Conservation (phyloP, 2,113 vertebrate genomes). For the Phycodurus eques region DNA sequence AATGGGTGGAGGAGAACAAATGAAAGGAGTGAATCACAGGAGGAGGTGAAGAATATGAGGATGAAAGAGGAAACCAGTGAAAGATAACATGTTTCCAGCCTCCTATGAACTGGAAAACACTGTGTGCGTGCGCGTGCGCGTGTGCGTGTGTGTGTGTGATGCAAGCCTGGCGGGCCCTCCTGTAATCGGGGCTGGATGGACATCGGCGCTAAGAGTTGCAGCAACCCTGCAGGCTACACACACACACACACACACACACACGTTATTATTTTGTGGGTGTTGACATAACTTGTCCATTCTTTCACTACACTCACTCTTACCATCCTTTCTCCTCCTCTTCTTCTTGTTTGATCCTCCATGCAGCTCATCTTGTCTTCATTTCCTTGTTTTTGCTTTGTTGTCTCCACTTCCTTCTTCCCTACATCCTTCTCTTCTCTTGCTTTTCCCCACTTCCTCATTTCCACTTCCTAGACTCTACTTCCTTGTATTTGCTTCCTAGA, state of each 20-base stretch:
- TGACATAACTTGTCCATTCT: constrained; percentile 33
- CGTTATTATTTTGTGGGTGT: constrained; percentile 46
- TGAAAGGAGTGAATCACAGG: not conserved
- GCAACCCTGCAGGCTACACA: constrained; percentile 51
- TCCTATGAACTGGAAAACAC: constrained; percentile 27
- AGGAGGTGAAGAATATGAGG: not conserved
- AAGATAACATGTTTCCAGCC: constrained; percentile 47
- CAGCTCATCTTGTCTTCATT: not conserved
- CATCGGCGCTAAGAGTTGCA: constrained; percentile 59
- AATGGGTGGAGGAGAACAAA: not conserved
- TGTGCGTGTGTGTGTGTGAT: constrained; percentile 28
- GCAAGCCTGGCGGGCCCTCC: constrained; percentile 50
- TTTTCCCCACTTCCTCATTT: too few species aligned
- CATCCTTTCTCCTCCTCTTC: not conserved
- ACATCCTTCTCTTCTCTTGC: too few species aligned
- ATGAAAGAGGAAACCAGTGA: not conserved
- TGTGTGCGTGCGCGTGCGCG: constrained; percentile 6
- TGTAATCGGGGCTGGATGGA: constrained; percentile 63
- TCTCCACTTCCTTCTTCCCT: not conserved
- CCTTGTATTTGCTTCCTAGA: too few species aligned
- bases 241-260: constrained; percentile 35
- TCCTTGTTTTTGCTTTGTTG: not conserved
- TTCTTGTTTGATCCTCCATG: not conserved
- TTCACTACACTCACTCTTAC: constrained; percentile 10
- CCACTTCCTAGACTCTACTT: too few species aligned